These are phyloP conservation scores for Helobdella robusta DNA, from an alignment of 2,888 invertebrate species.

Conservation along the genomic window DNA sequence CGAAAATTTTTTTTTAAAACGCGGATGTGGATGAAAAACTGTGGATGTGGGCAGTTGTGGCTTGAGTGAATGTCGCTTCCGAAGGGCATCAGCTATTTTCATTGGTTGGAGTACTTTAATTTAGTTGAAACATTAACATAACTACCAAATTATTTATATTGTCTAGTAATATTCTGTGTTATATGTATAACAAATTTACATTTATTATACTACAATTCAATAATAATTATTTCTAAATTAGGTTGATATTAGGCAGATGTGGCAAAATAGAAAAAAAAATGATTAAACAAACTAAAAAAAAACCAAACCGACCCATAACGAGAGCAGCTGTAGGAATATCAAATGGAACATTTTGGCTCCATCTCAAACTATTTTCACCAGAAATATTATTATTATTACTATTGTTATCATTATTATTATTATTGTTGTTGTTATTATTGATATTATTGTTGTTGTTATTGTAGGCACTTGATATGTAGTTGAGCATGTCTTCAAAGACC, in stretches of 20 bases:
- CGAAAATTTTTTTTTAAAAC: too few species aligned
- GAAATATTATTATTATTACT: background rate
- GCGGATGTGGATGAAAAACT: too few species aligned
- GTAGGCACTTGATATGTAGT: constrained; percentile 37
- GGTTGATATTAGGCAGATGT: background rate
- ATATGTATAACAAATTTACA: too few species aligned
- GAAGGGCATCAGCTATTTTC: too few species aligned
- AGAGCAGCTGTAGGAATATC: constrained; percentile 45
- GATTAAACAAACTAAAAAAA: background rate
- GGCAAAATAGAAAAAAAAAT: background rate
- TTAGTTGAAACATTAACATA: too few species aligned
- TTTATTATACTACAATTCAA: background rate
- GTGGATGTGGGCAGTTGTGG: too few species aligned
- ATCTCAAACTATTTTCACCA: constrained; percentile 6
- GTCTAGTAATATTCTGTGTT: too few species aligned
- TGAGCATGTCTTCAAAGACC: constrained; percentile 43
- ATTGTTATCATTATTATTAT: background rate
- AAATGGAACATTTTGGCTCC: constrained; percentile 22
- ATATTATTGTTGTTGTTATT: constrained; percentile 27
- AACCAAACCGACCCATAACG: constrained; percentile 38
- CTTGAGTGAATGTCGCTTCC: too few species aligned
- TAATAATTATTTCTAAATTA: background rate
- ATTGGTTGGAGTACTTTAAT: too few species aligned
- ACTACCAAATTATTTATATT: too few species aligned
- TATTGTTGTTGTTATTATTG: background rate